Evolutionary conservation across 1,140 invertebrate species (phyloP).

Genomic region (Caenorhabditis briggsae): DNA sequence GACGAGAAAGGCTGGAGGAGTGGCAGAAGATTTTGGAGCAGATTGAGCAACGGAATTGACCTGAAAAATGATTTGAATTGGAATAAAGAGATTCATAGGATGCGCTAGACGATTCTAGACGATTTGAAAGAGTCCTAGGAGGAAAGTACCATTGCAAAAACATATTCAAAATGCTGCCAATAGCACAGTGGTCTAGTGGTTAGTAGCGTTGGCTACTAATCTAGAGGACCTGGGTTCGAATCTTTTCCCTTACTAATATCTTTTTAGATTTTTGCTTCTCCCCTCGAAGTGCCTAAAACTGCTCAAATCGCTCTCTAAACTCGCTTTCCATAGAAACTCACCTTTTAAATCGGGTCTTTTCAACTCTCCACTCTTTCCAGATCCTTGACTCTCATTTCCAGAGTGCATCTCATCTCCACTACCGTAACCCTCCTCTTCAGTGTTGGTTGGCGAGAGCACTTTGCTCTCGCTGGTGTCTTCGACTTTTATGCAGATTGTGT

Average conservation of each 20-base stretch:
- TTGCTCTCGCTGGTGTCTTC: background rate
- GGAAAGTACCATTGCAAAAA: too few species aligned
- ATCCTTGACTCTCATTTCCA: background rate
- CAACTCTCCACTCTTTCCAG: background rate
- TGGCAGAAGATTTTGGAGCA: constrained; percentile 77
- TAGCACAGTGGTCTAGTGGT: too few species aligned
- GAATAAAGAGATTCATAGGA: background rate
- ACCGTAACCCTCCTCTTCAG: constrained; percentile 36
- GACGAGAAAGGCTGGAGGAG: constrained; percentile 76
- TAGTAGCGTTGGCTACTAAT: too few species aligned
- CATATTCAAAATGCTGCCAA: too few species aligned
- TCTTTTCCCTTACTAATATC: too few species aligned
- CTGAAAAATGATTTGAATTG: constrained; percentile 61
- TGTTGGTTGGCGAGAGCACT: background rate
- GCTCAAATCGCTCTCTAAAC: background rate
- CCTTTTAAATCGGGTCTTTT: constrained; percentile 51
- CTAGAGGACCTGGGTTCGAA: too few species aligned
- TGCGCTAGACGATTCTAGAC: too few species aligned
- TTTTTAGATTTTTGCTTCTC: too few species aligned
- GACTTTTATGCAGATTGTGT: background rate
- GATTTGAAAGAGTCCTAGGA: too few species aligned
- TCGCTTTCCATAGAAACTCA: background rate
- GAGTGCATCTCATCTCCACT: background rate
- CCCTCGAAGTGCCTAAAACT: background rate
- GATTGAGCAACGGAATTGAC: constrained; percentile 76